Conservation (phyloP, 2,797 vertebrate species). For the Pseudopleuronectes americanus region DNA sequence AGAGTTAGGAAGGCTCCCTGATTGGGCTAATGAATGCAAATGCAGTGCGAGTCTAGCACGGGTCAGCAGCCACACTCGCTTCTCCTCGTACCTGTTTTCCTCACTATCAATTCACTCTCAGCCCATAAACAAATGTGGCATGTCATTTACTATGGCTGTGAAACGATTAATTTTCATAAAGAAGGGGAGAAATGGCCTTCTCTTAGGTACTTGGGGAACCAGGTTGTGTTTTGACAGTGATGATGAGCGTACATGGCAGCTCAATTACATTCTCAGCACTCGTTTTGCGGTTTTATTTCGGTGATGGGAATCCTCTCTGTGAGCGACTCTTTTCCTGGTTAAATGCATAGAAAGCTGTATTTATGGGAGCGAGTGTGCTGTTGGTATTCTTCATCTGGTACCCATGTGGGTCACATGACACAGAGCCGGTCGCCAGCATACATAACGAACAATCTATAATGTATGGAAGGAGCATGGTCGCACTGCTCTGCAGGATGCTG, state of each 20-base stretch:
- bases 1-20: constrained; percentile 73
- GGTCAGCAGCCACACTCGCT: constrained; percentile 72
- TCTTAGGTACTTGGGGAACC: constrained; percentile 70
- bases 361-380: constrained; percentile 40
- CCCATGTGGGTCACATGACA: constrained; percentile 13
- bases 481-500: constrained; percentile 16
- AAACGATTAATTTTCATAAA: constrained; percentile 83
- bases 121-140: constrained; percentile 82
- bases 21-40: constrained; percentile 82
- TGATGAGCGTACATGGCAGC: constrained; percentile 83
- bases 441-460: constrained; percentile 32
- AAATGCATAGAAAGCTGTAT: constrained; percentile 55
- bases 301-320: constrained; percentile 59
- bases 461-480: constrained; percentile 15
- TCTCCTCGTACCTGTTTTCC: constrained; percentile 63
- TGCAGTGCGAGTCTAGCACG: constrained; percentile 68
- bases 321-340: constrained; percentile 40
- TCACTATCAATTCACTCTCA: constrained; percentile 77
- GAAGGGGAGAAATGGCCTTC: constrained; percentile 75
- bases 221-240: constrained; percentile 81
- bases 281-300: constrained; percentile 72
- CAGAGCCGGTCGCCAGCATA: constrained; percentile 12
- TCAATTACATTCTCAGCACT: constrained; percentile 79
- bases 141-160: constrained; percentile 77
- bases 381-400: constrained; percentile 20